These are phyloP conservation scores for Harpagoxenus sublaevis DNA, from an alignment of 2,888 invertebrate genomes.

Conservation along the genomic window DNA sequence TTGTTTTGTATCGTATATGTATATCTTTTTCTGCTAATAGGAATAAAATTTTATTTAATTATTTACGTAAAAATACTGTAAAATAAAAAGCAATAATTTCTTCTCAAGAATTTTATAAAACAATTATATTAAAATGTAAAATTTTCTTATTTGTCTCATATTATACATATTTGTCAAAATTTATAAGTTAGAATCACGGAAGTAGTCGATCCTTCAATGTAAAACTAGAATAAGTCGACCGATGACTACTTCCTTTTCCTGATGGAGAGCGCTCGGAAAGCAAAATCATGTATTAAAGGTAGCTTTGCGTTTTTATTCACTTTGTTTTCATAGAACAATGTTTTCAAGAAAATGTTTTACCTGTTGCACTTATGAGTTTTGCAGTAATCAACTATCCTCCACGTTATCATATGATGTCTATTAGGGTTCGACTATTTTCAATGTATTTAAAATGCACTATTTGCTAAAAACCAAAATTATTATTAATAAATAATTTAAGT, in stretches of 20 bases:
- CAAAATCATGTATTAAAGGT: conserved; percentile 42
- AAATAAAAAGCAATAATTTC: not conserved
- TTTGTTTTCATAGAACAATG: conserved; percentile 9
- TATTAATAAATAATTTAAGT: not conserved
- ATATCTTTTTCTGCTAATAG: not conserved
- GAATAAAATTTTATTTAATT: not conserved
- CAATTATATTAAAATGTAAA: not conserved
- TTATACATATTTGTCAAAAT: conserved; percentile 10
- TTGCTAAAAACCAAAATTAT: not conserved
- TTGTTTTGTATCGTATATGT: not conserved
- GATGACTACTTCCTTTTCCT: conserved; percentile 7
- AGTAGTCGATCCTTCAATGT: conserved; percentile 43
- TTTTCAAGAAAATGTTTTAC: not conserved
- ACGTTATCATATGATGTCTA: not conserved
- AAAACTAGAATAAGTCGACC: conserved; percentile 21
- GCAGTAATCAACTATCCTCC: not conserved
- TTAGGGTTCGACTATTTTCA: not conserved
- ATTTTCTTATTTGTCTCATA: not conserved
- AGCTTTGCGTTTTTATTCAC: conserved; percentile 1
- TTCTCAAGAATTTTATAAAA: not conserved
- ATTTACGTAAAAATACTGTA: not conserved
- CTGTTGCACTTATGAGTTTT: conserved; percentile 30
- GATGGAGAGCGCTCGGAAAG: conserved; percentile 14
- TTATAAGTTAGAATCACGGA: not conserved
- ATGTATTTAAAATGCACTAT: not conserved